Conservation (phyloP, 2,888 invertebrate species). For the Periphyllus acericola region DNA sequence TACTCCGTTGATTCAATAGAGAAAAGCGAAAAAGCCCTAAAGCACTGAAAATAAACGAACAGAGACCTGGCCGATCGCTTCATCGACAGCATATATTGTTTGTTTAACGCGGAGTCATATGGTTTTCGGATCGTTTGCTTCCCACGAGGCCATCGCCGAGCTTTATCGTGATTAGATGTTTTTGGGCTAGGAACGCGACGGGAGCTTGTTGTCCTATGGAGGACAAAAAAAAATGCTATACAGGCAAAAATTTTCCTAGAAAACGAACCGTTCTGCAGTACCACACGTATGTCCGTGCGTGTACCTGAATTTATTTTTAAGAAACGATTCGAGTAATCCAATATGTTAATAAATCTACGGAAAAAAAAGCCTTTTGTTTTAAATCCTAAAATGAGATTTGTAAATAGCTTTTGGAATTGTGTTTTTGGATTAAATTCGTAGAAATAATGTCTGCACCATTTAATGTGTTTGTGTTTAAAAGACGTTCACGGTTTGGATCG, state of each 20-base stretch:
- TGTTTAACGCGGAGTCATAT: conserved; percentile 10
- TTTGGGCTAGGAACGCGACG: background rate
- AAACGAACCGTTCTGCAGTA: background rate
- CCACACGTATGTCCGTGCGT: background rate
- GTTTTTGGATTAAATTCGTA: background rate
- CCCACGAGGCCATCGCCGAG: conserved; percentile 19
- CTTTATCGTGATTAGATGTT: conserved; percentile 40
- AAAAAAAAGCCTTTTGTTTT: background rate
- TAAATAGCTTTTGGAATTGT: background rate
- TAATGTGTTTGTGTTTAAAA: too few relatives aligned
- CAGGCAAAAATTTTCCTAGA: background rate
- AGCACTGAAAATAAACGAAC: conserved; percentile 6
- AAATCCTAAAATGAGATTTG: background rate
- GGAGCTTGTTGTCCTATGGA: background rate
- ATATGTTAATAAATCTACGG: background rate
- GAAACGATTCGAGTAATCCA: background rate
- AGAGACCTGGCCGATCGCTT: conserved; percentile 4
- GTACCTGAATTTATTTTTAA: background rate
- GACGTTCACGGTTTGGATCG: too few relatives aligned
- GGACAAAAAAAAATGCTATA: background rate
- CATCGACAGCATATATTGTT: background rate
- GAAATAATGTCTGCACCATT: too few relatives aligned
- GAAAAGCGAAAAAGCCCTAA: conserved; percentile 11
- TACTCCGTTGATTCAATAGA: background rate
- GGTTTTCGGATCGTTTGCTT: conserved; percentile 30